Percentiles rank a stretch among this genome's conserved stretches.
These are phyloP conservation scores for Aphelenchoides besseyi DNA, from an alignment of 1,140 invertebrate genomes.

Conservation along the genomic window DNA sequence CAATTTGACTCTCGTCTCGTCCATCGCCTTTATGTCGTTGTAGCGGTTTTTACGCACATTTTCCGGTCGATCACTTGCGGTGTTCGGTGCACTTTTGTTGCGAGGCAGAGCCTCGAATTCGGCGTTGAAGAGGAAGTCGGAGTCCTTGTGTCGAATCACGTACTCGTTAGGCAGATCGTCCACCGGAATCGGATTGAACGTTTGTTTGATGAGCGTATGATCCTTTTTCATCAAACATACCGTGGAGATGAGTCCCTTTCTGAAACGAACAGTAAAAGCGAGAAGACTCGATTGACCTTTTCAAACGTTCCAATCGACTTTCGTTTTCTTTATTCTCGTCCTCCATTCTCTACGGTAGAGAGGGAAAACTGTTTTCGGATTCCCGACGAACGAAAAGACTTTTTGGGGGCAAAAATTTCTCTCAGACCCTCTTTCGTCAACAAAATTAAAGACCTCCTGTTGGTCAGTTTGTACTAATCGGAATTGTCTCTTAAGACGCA, in stretches of 20 bases:
- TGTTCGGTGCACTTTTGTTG: conserved; percentile 35
- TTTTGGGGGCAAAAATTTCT: no score
- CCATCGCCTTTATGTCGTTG: conserved; percentile 59
- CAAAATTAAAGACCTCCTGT: no score
- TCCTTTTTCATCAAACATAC: conserved; percentile 50
- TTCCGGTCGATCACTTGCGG: conserved; percentile 55
- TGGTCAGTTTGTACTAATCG: no score
- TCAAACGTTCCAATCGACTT: neutral
- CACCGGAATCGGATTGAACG: conserved; percentile 51
- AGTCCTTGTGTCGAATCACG: conserved; percentile 54
- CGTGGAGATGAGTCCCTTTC: conserved; percentile 39
- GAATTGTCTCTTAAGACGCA: no score
- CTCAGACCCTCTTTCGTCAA: no score
- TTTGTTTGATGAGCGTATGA: conserved; percentile 40
- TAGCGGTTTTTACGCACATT: conserved; percentile 58
- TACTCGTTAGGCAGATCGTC: conserved; percentile 58
- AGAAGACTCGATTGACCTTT: neutral
- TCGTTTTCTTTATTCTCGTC: neutral
- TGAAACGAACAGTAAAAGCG: conserved; percentile 18
- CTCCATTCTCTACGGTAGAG: no score
- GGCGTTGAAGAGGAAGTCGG: conserved; percentile 56
- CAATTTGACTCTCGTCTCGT: conserved; percentile 54
- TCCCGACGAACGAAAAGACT: no score
- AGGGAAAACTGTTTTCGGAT: no score
- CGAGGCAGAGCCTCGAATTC: conserved; percentile 57